A percentile compares a stretch with the other conserved stretches of the same genome.
Evolutionary conservation across 1,140 invertebrate species (phyloP).

Genomic region (Polypedilum vanderplanki): DNA sequence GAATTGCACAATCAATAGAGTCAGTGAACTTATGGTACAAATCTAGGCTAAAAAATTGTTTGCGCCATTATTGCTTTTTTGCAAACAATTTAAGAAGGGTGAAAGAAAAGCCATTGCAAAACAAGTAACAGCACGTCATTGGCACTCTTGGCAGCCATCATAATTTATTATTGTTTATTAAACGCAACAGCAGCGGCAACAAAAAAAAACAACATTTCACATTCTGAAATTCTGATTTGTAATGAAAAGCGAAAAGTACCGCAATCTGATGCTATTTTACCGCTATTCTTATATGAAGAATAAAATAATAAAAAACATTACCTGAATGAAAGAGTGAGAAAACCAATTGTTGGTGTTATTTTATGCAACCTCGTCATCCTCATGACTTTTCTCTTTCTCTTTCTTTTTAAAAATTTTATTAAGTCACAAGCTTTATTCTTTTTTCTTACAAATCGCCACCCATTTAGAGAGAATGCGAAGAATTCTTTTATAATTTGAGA

Average conservation of each 20-base stretch:
- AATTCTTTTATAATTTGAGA: too few relatives aligned
- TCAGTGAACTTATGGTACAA: background rate
- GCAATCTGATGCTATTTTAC: background rate
- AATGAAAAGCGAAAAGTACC: conserved; percentile 27
- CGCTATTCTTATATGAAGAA: conserved; percentile 16
- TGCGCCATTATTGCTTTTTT: background rate
- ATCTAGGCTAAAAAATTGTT: conserved; percentile 27
- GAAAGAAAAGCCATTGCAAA: too few relatives aligned
- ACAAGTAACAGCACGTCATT: background rate
- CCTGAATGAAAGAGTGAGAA: too few relatives aligned
- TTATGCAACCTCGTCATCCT: too few relatives aligned
- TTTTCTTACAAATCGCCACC: too few relatives aligned
- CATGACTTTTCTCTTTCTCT: too few relatives aligned
- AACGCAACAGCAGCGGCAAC: conserved; percentile 11
- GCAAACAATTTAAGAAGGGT: background rate
- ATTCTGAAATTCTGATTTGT: conserved; percentile 25
- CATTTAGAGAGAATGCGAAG: too few relatives aligned
- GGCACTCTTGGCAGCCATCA: background rate
- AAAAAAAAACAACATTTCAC: conserved; percentile 8
- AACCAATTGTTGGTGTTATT: too few relatives aligned
- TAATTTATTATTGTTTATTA: background rate
- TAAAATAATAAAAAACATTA: background rate
- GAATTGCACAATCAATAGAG: background rate
- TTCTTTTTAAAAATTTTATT: too few relatives aligned
- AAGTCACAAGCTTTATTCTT: too few relatives aligned